Conservation (phyloP, 2,113 vertebrate genomes). For the Psettodes erumei region DNA sequence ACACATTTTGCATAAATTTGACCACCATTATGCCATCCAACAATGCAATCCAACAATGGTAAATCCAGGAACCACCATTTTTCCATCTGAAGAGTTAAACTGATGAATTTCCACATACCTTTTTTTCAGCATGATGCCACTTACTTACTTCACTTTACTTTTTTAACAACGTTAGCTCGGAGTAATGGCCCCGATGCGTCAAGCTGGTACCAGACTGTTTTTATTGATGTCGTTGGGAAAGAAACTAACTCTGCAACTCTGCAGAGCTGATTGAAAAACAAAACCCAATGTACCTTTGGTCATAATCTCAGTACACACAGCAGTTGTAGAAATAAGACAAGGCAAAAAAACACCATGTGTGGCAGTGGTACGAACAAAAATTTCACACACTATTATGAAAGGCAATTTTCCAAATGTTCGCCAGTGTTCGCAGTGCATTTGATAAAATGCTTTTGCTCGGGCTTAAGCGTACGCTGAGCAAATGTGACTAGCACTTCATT, state of each 20-base stretch:
- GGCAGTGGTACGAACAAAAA: slow-evolving; percentile 19
- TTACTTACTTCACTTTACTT: too few species aligned
- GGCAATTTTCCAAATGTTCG: slow-evolving; percentile 58
- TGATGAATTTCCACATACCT: background rate
- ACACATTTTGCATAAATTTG: slow-evolving; percentile 16
- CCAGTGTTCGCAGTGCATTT: slow-evolving; percentile 33
- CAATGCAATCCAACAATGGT: slow-evolving; percentile 1
- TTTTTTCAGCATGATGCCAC: slow-evolving; percentile 2
- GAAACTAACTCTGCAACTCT: background rate
- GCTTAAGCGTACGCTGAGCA: slow-evolving; percentile 53
- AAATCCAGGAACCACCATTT: background rate
- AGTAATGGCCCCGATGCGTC: background rate
- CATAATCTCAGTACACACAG: slow-evolving; percentile 14
- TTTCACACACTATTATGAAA: slow-evolving; percentile 29
- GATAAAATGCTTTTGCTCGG: slow-evolving; percentile 33
- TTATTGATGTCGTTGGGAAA: background rate
- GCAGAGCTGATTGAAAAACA: background rate
- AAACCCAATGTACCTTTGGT: slow-evolving; percentile 20
- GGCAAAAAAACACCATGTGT: slow-evolving; percentile 5
- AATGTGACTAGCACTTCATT: slow-evolving; percentile 52
- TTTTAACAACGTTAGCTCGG: background rate
- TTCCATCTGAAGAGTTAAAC: background rate
- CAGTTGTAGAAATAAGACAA: slow-evolving; percentile 33
- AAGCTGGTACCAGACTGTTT: background rate
- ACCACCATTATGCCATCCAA: slow-evolving; percentile 12